A percentile compares a stretch with the other conserved stretches of the same genome.
Conservation (phyloP, 2,888 invertebrate genomes). For the Campoplex capitator region DNA sequence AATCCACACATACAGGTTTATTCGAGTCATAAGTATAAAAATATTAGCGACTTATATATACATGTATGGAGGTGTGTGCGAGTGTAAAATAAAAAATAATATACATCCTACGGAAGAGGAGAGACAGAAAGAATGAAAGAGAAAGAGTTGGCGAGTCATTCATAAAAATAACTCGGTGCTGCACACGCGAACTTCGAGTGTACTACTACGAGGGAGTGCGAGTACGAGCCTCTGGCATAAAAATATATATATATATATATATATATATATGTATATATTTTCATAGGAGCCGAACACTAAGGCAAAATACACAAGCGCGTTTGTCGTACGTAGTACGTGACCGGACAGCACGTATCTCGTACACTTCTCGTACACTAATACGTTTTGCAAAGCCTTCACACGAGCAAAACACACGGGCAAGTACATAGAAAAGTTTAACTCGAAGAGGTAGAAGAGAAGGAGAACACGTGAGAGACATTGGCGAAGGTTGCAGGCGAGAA, state of each 20-base stretch:
- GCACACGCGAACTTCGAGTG: slow-evolving; percentile 66
- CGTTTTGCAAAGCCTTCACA: not conserved
- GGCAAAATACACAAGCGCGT: slow-evolving; percentile 48
- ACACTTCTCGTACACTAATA: slow-evolving; percentile 39
- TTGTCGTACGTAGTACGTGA: slow-evolving; percentile 62
- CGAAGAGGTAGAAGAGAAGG: not conserved
- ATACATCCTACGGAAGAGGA: slow-evolving; percentile 44
- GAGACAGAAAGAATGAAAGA: slow-evolving; percentile 57
- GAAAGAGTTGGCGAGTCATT: slow-evolving; percentile 78
- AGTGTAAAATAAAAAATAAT: slow-evolving; percentile 8
- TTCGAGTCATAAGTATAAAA: not conserved
- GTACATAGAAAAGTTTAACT: not conserved
- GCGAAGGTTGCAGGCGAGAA: slow-evolving; percentile 68
- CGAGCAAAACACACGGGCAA: not conserved
- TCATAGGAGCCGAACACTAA: not conserved
- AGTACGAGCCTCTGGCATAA: slow-evolving; percentile 37
- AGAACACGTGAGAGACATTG: slow-evolving; percentile 42
- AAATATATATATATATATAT: slow-evolving; percentile 19
- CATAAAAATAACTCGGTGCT: slow-evolving; percentile 81
- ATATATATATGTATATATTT: not conserved
- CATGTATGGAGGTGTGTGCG: not conserved
- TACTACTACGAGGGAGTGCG: slow-evolving; percentile 56
- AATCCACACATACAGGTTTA: not conserved
- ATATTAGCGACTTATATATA: not conserved
- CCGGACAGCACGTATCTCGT: slow-evolving; percentile 67